Evolutionary conservation across 2,888 invertebrate genomes (phyloP), one percentile per base, ranked within the genome.

Genomic region (Pteria penguin): DNA sequence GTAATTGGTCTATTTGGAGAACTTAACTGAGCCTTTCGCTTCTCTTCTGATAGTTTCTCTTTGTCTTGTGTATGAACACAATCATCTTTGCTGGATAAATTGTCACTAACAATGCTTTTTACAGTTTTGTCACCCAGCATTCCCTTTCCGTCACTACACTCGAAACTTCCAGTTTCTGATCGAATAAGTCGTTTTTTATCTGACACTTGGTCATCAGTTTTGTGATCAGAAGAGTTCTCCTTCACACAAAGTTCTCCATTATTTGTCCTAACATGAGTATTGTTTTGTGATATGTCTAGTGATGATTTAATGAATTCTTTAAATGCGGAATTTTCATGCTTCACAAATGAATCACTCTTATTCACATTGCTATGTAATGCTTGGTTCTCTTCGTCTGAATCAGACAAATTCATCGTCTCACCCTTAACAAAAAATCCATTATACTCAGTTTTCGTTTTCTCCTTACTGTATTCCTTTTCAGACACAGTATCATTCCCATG

Each of bases 111-210:
- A 45, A 14, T 18, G 11, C 11, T 45, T 45, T 45, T 45, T 45
- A 14, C 45, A 14, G 45, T 45, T 18, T 0, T 45, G n/a, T n/a
- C n/a, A 45, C 45, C 45, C 8, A 18, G 8, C 18, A 18, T 45
- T 45, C 1, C 45, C 45, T 45, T 45, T 14, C 45, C 18, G 18
- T 31, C 31, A 24, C 33, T 63, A 4, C 2, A 27, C 55, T 29
- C 55, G 57, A 32, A 22, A 29, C 24, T 36, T 63, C 57, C 29
- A 72, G 33, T 27, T 57, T 29, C 22, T 55, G 29, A n/a, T 55
- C 72, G 26, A 65, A 54, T 26, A 61, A 54, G 52, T 65, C 65
- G 4, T 72, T 62, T 57, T 55, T 45, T 45, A 8, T 45, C 45
- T 14, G 18, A 45, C 8, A 0, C 45, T 14, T 45, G 8, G 18